Evolutionary conservation across 1,140 invertebrate species (phyloP), one percentile per base, ranked within the genome.

Genomic region (Pomacea maculata): DNA sequence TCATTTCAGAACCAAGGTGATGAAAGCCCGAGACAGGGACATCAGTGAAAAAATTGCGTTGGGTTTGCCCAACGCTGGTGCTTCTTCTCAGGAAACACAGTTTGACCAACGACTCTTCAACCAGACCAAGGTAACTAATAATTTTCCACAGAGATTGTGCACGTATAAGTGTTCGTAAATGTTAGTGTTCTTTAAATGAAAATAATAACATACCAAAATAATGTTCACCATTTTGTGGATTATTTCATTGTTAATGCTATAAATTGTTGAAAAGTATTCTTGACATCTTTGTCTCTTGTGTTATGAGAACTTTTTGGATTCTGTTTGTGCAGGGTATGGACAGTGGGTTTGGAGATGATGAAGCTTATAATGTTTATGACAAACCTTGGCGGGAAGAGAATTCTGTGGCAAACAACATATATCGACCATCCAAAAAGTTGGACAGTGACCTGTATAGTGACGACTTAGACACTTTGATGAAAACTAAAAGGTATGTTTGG

Each of bases 21-120:
- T 97, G 86, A 93, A 95, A 57, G 97, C 99, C 87, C 93, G 97
- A 8, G 99, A 99, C 86, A 94, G 98, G 45, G 99, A 99, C 90
- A 98, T 99, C 79, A 98, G 97, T 82, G 98, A 99, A 90, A 97
- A 99, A 93, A 99, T 99, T 87, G 99, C 98, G 1, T 92, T 99
- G 10, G 98, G 98, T 9, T 91, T 99, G 89, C 98, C 98, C 0
- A 97, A 91, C 77, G 85, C 88, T 64, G 97, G 87, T 94, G 94
- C 92, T 55, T 93, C 93, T 45, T 90, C 86, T 17, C 95, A 94
- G 0, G 97, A 99, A 89, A 94, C 94, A 0, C 95, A 98, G 89
- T 99, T 99, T 91, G 99, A 99, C 93, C 96, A 98, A 86, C 92
- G 99, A 74, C 92, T 99, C 7, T 99, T 99, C 89, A 99, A 99